These are phyloP conservation scores for Periparus ater DNA, from an alignment of 2,797 vertebrate genomes.

Conservation along the genomic window DNA sequence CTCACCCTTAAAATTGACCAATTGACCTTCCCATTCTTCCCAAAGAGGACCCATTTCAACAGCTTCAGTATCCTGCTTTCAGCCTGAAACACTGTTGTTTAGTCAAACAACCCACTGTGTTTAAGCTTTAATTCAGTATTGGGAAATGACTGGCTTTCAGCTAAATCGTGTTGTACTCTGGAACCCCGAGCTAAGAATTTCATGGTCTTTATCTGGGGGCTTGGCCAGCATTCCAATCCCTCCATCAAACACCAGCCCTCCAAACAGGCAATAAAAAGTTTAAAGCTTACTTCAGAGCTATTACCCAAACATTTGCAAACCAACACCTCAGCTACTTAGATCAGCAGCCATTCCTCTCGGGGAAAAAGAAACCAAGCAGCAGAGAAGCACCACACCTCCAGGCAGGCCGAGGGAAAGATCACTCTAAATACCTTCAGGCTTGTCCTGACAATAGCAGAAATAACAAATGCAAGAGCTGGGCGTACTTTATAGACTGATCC, in stretches of 20 bases:
- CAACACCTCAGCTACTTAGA: neutral
- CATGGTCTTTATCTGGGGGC: neutral
- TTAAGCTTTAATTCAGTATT: neutral
- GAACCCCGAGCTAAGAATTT: neutral
- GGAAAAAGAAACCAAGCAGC: neutral
- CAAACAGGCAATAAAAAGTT: conserved; percentile 19
- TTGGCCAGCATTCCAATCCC: neutral
- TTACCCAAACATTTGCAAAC: neutral
- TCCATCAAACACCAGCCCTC: neutral
- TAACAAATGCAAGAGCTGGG: neutral
- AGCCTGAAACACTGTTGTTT: neutral
- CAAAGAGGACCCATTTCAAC: neutral
- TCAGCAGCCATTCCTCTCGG: neutral
- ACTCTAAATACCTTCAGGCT: neutral
- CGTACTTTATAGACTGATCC: neutral
- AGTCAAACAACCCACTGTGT: neutral
- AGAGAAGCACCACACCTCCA: neutral
- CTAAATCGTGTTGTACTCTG: neutral
- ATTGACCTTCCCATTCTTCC: neutral
- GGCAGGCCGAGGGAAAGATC: neutral
- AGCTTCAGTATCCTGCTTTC: neutral
- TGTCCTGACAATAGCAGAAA: neutral
- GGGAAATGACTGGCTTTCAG: neutral
- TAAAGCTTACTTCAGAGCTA: conserved; percentile 3
- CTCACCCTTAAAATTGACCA: neutral